Base-by-base conservation (phyloP, 1,140 invertebrate genomes). In the Formica selysi region DNA sequence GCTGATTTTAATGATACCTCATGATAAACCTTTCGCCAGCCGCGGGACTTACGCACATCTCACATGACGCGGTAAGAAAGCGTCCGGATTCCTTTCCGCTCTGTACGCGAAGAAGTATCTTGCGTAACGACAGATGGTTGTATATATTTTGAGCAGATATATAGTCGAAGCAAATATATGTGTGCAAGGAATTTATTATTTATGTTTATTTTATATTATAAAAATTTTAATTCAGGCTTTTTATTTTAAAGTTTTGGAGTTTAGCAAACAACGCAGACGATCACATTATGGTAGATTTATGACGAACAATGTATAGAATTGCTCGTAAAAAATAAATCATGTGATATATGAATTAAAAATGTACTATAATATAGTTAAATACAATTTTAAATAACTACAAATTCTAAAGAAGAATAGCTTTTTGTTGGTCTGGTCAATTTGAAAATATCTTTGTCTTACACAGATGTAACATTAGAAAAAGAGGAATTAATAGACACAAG, bases 1-100 rank as follows among this genome's bases (percentile, higher is more conserved):
- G 64, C 64, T 89, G 73, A 89, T 89, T 89, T 89, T 86, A 89
- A 89, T 74, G 76, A 86, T 68, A 89, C 48, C 36, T 79, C 22
- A 13, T 71, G 68, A 89, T 86, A 87, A 57, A 76, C 22, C 84
- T 67, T 78, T 22, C 51, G 59, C 16, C 32, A 44, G n/a, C 44
- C 29, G 36, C 19, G 48, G 76, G 73, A 89, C 86, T 89, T 84
- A 86, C 59, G 71, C 59, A 59, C 64, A 71, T 86, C 86, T 88
- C 65, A 64, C 19, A 11, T 76, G 57, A 88, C 19, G 68, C 54
- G 36, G 44, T 68, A 86, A 86, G 70, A 67, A 86, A 86, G 68
- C 76, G 76, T 13, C 11, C 61, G 41, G 22, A 83, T 57, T 78
- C 44, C 57, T 54, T 62, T 88, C n/a, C 54, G 13, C 26, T 10